Percentiles rank a stretch among this genome's conserved stretches.
These are phyloP conservation scores for Chanos chanos DNA, from an alignment of 2,797 vertebrate genomes.

Conservation along the genomic window DNA sequence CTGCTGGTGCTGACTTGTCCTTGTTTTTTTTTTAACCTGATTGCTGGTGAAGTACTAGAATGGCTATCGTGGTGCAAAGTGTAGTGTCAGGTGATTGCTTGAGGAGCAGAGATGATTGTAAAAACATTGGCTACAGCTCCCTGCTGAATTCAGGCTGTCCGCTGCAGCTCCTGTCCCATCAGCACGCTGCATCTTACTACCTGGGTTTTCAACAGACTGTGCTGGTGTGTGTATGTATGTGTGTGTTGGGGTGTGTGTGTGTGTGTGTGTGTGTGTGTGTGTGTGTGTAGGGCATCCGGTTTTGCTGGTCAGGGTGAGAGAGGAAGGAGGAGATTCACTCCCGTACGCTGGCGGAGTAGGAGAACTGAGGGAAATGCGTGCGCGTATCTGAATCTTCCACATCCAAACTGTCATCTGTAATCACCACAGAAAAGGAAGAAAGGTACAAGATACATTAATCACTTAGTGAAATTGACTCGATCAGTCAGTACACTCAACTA, in stretches of 20 bases:
- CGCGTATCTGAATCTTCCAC: constrained; percentile 81
- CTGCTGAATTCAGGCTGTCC: too few relatives aligned
- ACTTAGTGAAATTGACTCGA: too few relatives aligned
- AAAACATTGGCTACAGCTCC: too few relatives aligned
- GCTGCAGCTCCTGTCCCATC: constrained; percentile 8
- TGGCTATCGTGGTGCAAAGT: constrained; percentile 44
- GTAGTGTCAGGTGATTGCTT: constrained; percentile 41
- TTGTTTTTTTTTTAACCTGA: constrained; percentile 67
- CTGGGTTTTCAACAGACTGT: neutral
- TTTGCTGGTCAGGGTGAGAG: neutral
- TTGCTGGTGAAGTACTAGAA: constrained; percentile 57
- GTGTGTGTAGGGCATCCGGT: neutral
- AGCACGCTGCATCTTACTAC: constrained; percentile 5
- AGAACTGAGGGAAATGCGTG: constrained; percentile 93
- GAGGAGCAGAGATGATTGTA: too few relatives aligned
- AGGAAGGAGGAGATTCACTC: constrained; percentile 69
- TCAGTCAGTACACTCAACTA: too few relatives aligned
- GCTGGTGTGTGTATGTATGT: constrained; percentile 51
- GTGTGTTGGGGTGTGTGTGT: constrained; percentile 44
- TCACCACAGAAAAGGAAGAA: neutral
- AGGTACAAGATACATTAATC: neutral
- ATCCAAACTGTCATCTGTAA: constrained; percentile 84
- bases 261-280: neutral
- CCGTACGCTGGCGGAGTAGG: constrained; percentile 89
- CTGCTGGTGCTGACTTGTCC: constrained; percentile 68